Base-by-base conservation (phyloP, 2,113 vertebrate species). In the Menura novaehollandiae region DNA sequence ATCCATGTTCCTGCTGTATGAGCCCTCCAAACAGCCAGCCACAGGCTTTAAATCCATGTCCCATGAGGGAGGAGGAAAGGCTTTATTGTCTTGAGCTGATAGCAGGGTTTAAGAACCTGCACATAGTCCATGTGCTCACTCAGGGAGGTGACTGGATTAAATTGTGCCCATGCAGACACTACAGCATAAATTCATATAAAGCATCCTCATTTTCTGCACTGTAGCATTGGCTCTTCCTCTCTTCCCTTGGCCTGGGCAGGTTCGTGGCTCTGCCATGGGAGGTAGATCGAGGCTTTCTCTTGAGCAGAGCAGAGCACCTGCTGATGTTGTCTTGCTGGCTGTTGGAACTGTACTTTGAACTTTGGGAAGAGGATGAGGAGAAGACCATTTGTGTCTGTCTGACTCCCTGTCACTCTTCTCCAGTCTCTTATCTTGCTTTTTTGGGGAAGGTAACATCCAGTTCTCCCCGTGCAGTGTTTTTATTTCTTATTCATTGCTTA, bases 1-100 rank as follows among this genome's bases (percentile, higher is more conserved):
- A 15, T 0, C 2, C 0, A 5, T 30, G 35, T 41, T 78, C 21
- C 2, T 59, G 55, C 43, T 68, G 37, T 8, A 15, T 0, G 4
- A 47, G 27, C 27, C 18, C 62, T 64, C 35, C 35, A 19, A 15
- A 53, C 17, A 28, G 23, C 22, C 20, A 39, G 32, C 15, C 73
- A 7, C 43, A 11, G 47, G 5, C 28, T 73, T 63, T 13, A 63
- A 68, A 43, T 58, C n/a, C 12, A 2, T 44, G 52, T 71, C 46
- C 14, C 3, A 1, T 8, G 26, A 23, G 47, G 39, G 66, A 77
- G 53, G 22, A 73, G n/a, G 53, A 73, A 13, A 33, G 39, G 21
- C 66, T 80, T 62, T 21, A 9, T 52, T 28, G 53, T 17, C 58
- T 33, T 18, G 14, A 59, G 43, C 74, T 85, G 63, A 32, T 3